Evolutionary conservation across 2,113 vertebrate genomes (phyloP).

Genomic region (Datnioides undecimradiatus): DNA sequence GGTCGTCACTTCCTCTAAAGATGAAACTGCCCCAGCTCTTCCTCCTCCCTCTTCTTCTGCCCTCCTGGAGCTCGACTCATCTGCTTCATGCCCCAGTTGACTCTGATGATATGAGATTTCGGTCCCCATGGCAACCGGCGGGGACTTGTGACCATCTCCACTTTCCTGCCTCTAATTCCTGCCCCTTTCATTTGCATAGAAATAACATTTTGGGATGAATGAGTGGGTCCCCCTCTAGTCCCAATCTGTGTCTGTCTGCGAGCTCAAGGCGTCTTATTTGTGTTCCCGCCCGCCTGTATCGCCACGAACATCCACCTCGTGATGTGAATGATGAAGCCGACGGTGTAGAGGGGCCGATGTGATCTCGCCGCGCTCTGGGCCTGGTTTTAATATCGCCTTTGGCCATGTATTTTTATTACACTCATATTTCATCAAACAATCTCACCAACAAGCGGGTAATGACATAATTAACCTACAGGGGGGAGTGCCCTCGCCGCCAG

Average conservation of each 20-base stretch:
- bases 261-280: constrained; percentile 59
- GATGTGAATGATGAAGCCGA: constrained; percentile 72
- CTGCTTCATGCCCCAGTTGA: constrained; percentile 72
- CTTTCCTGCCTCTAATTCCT: constrained; percentile 80
- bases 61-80: constrained; percentile 50
- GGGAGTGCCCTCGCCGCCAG: constrained; percentile 41
- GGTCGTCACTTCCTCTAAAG: neutral
- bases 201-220: constrained; percentile 85
- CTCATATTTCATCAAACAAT: constrained; percentile 84
- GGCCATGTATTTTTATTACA: constrained; percentile 77
- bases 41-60: constrained; percentile 16
- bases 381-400: constrained; percentile 73
- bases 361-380: constrained; percentile 54
- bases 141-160: constrained; percentile 68
- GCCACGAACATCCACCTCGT: constrained; percentile 50
- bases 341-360: constrained; percentile 15
- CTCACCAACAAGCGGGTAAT: constrained; percentile 78
- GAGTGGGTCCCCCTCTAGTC: constrained; percentile 70
- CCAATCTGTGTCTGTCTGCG: constrained; percentile 55
- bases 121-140: constrained; percentile 87
- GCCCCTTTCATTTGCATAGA: constrained; percentile 87
- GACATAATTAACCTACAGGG: constrained; percentile 81
- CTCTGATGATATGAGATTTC: constrained; percentile 79
- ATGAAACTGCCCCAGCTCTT: constrained; percentile 12
- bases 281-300: constrained; percentile 56